Evolutionary conservation across 2,113 vertebrate species (phyloP), one percentile per base, ranked within the genome.

Genomic region (Chloropsis hardwickii): DNA sequence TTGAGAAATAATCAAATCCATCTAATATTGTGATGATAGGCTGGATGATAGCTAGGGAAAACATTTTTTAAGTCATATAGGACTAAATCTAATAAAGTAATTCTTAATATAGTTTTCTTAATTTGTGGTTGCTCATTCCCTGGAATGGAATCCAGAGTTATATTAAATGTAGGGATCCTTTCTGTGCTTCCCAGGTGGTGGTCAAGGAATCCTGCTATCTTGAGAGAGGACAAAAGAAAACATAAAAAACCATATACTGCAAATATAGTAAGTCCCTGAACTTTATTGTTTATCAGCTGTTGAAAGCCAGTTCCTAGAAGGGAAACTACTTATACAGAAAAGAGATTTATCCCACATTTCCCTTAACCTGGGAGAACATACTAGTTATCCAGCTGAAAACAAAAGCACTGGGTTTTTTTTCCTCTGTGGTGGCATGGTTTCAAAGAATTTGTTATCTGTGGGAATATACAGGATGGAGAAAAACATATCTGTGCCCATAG

Each of bases 201-300:
- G 17, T 50, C 35, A 50, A 81, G 17, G 18, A 90, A 76, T 71
- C 16, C 5, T 79, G 6, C 12, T 45, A 6, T 67, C 22, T 71
- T 74, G 35, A 82, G 31, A 40, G 6, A 47, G 8, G 3, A 33
- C 50, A 57, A 81, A 56, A 70, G 45, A 84, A 81, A 70, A 37
- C 5, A 20, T 23, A 15, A 37, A 69, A 60, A 29, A 8, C 0
- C 11, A 21, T 0, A 0, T 44, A 48, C 47, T 66, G n/a, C 11
- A 56, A 87, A 29, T 84, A 9, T 7, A 57, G 7, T 50, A 29
- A 66, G 10, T 53, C 24, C 19, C 3, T 65, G 45, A 66, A 51
- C 11, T 24, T 70, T 35, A 28, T 61, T 69, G 18, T 50, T 81
- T 61, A 20, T 48, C 13, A 37, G 14, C 6, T 56, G 7, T 64